Evolutionary conservation across 2,113 vertebrate species (phyloP).

Genomic region (Rhabdornis inornatus): DNA sequence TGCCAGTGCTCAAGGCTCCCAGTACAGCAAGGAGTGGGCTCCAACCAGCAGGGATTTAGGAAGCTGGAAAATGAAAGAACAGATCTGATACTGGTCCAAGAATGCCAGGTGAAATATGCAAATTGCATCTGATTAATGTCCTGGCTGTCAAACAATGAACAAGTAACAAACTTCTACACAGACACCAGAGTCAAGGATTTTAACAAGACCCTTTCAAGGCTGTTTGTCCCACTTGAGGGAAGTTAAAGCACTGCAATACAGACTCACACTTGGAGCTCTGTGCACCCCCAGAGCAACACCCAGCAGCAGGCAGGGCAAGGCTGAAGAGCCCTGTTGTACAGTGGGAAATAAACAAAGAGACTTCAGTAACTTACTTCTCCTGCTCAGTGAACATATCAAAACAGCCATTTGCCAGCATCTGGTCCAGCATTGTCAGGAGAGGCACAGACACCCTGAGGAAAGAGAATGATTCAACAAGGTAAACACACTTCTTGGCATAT

Average conservation of each 20-base stretch:
- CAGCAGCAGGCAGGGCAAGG: background rate
- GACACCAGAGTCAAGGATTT: background rate
- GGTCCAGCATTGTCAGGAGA: conserved; percentile 88
- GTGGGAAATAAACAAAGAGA: background rate
- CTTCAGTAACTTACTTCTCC: conserved; percentile 77
- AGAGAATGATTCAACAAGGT: background rate
- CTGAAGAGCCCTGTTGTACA: background rate
- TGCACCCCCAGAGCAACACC: background rate
- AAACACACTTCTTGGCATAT: background rate
- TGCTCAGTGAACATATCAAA: conserved; percentile 83
- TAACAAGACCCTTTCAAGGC: background rate
- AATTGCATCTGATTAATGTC: background rate
- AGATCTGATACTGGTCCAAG: background rate
- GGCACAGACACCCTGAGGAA: conserved; percentile 85
- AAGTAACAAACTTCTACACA: background rate
- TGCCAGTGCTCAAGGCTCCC: background rate
- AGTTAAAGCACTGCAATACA: accelerated
- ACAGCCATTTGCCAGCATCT: conserved; percentile 84
- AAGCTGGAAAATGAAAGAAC: background rate
- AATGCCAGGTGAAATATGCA: background rate
- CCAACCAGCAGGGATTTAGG: background rate
- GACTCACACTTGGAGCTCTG: background rate
- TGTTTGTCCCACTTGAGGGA: background rate
- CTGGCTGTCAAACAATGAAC: background rate
- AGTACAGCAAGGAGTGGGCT: accelerated